These are phyloP conservation scores for Diorhabda carinulata DNA, from an alignment of 1,140 invertebrate genomes.

Conservation along the genomic window DNA sequence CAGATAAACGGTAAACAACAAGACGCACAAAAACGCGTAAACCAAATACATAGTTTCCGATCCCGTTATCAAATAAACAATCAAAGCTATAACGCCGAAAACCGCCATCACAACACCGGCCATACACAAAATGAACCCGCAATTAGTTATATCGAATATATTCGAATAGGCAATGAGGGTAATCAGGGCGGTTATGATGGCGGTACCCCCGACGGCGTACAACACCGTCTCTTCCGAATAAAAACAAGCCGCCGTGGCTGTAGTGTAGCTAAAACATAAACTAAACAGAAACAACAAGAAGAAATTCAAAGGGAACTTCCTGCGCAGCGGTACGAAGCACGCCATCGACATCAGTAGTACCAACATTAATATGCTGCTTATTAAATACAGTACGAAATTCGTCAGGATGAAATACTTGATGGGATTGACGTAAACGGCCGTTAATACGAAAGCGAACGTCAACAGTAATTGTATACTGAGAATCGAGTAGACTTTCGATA, in stretches of 20 bases:
- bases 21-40: conserved; percentile 17
- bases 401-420: conserved; percentile 20
- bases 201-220: conserved; percentile 26
- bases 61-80: conserved; percentile 23
- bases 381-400: conserved; percentile 11
- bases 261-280: conserved; percentile 26
- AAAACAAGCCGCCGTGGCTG: conserved; percentile 11
- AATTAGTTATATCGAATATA: conserved; percentile 35
- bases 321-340: conserved; percentile 23
- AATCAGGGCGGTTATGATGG: conserved; percentile 24
- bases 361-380: conserved; percentile 10
- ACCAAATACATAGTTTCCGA: conserved; percentile 22
- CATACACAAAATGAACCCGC: conserved; percentile 11
- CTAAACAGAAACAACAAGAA: conserved; percentile 32
- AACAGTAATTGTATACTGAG: conserved; percentile 29
- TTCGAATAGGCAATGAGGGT: conserved; percentile 32
- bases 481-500: conserved; percentile 31
- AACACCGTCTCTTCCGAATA: conserved; percentile 20
- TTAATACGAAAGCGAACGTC: conserved; percentile 21
- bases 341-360: conserved; percentile 20
- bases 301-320: conserved; percentile 33
- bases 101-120: conserved; percentile 23
- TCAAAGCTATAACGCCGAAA: conserved; percentile 27
- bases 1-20: conserved; percentile 28
- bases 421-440: conserved; percentile 18